phyloP scores from a whole-genome alignment of 37 sponge, comb jelly and placozoan genomes.

The Beroe forskalii region DNA sequence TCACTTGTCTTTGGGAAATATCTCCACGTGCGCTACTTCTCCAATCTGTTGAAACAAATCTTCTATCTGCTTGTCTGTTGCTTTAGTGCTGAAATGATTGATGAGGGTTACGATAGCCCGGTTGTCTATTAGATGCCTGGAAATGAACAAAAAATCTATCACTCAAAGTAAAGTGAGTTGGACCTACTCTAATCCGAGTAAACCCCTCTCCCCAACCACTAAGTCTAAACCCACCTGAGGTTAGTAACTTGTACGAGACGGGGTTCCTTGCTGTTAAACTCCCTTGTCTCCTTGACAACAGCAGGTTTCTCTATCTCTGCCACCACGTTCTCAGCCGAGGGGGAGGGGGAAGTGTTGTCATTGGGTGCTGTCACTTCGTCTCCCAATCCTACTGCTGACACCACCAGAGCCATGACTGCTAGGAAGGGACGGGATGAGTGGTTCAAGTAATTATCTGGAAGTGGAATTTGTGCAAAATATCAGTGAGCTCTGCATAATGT shows the following conservation, averaged over 20 bases:
- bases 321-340: background rate
- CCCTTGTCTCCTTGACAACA: background rate
- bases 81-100: conserved; percentile 30
- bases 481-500: no score
- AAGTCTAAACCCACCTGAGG: conserved; percentile 29
- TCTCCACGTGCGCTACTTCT: conserved; percentile 33
- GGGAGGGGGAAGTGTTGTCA: conserved; percentile 1
- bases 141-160: no score
- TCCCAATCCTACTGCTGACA: background rate
- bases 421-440: background rate
- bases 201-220: background rate
- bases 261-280: background rate
- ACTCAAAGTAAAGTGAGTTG: no score
- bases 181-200: background rate
- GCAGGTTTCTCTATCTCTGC: background rate
- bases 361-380: background rate
- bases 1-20: conserved; percentile 60
- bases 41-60: conserved; percentile 58
- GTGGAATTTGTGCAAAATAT: no score
- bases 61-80: conserved; percentile 60
- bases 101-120: no score
- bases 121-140: no score
- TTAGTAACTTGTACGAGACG: conserved; percentile 59
- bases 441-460: background rate
- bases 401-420: background rate